Percentiles rank a stretch among this genome's conserved stretches.
These are phyloP conservation scores for Garrulus glandarius DNA, from an alignment of 2,797 vertebrate species.

Conservation along the genomic window DNA sequence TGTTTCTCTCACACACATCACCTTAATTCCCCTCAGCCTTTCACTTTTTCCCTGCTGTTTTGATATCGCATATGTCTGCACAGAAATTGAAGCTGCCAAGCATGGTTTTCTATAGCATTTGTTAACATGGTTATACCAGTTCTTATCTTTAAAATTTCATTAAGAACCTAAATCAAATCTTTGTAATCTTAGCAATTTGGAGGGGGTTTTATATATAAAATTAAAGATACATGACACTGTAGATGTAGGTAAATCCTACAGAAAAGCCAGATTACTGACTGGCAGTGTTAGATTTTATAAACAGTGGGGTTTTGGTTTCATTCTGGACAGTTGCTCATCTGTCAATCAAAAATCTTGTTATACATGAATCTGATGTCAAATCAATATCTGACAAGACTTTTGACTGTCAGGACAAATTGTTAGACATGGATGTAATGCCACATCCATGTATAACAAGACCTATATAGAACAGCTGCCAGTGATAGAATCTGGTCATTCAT, in stretches of 20 bases:
- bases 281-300: slow-evolving; percentile 41
- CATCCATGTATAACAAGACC: slow-evolving; percentile 25
- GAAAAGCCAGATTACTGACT: slow-evolving; percentile 43
- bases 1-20: not conserved
- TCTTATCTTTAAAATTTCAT: slow-evolving; percentile 57
- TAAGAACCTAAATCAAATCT: slow-evolving; percentile 36
- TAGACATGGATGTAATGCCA: slow-evolving; percentile 40
- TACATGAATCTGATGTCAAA: slow-evolving; percentile 56
- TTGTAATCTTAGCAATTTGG: not conserved
- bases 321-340: slow-evolving; percentile 59
- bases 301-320: slow-evolving; percentile 19
- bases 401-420: slow-evolving; percentile 64
- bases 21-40: not conserved
- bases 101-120: slow-evolving; percentile 6
- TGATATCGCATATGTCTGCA: not conserved
- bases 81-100: slow-evolving; percentile 49
- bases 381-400: slow-evolving; percentile 33
- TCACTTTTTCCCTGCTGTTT: not conserved
- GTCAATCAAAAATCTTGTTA: slow-evolving; percentile 66
- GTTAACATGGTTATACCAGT: not conserved
- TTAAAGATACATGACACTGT: slow-evolving; percentile 3
- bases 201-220: not conserved
- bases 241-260: not conserved
- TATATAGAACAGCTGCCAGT: not conserved
- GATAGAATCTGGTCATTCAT: slow-evolving; percentile 27